Percentiles rank a stretch among this genome's conserved stretches.
Evolutionary conservation across 2,113 vertebrate species (phyloP).

Genomic region (Penelope pileata): DNA sequence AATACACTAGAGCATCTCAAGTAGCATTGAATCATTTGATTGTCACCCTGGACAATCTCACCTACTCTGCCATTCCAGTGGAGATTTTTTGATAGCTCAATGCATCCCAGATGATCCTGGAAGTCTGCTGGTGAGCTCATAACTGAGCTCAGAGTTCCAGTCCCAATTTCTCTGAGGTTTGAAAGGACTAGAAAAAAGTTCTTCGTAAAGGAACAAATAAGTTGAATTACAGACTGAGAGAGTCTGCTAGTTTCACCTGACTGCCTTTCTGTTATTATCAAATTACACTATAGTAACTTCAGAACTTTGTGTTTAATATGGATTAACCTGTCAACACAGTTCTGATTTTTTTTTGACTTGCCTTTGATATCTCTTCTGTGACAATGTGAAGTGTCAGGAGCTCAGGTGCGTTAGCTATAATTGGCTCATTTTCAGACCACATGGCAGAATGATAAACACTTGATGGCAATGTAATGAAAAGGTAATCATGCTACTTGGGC

Average conservation of each 20-base stretch:
- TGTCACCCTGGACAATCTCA: not conserved
- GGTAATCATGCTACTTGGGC: not conserved
- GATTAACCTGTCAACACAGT: not conserved
- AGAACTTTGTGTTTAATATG: slow-evolving; percentile 5
- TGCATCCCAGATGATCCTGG: not conserved
- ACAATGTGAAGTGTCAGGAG: slow-evolving; percentile 4
- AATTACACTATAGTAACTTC: not conserved
- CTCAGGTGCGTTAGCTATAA: slow-evolving; percentile 9
- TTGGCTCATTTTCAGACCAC: slow-evolving; percentile 12
- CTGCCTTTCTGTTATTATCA: not conserved
- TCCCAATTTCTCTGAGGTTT: not conserved
- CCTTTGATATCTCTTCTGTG: slow-evolving; percentile 32
- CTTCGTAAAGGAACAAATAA: not conserved
- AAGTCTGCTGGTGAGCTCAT: not conserved
- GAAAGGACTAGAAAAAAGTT: not conserved
- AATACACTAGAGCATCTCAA: not conserved
- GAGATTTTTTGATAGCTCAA: not conserved
- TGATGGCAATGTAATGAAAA: not conserved
- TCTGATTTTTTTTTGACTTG: slow-evolving; percentile 30
- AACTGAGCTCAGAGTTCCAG: not conserved
- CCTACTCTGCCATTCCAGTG: not conserved
- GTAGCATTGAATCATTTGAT: not conserved
- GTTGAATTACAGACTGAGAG: not conserved
- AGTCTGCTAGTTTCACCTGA: not conserved
- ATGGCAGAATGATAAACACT: not conserved